Evolutionary conservation across 2,888 invertebrate species (phyloP).

Genomic region (Brachypalpus laphriformis): DNA sequence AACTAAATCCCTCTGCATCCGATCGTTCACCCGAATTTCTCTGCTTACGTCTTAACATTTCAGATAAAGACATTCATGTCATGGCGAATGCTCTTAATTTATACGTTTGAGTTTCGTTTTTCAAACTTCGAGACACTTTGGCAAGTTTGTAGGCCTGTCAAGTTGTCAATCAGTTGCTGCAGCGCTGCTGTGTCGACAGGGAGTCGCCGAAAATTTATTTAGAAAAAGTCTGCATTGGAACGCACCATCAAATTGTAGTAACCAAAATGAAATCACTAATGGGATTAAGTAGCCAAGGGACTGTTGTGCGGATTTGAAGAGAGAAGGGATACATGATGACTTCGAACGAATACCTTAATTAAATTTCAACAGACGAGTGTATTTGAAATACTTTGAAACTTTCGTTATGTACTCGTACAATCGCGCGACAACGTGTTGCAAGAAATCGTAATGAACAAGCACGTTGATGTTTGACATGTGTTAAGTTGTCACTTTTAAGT

Average conservation of each 20-base stretch:
- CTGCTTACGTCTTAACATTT: not conserved
- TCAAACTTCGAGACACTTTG: constrained; percentile 35
- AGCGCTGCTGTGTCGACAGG: constrained; percentile 30
- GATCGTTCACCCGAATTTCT: constrained; percentile 29
- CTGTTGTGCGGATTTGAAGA: not conserved
- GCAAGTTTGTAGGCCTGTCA: constrained; percentile 56
- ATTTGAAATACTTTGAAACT: constrained; percentile 21
- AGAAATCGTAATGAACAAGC: constrained; percentile 14
- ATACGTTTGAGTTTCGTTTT: constrained; percentile 48
- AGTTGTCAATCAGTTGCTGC: constrained; percentile 55
- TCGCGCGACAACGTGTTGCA: not conserved
- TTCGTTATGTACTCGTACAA: not conserved
- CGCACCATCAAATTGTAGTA: not conserved
- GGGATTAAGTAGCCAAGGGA: constrained; percentile 12
- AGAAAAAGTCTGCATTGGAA: not conserved
- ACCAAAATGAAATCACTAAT: constrained; percentile 39
- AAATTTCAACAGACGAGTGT: not conserved
- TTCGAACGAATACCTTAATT: constrained; percentile 20
- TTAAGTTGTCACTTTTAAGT: not conserved
- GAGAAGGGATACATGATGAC: constrained; percentile 1
- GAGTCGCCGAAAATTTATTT: constrained; percentile 45
- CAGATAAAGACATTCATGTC: constrained; percentile 28
- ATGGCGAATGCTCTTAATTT: constrained; percentile 55
- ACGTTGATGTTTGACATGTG: constrained; percentile 30
- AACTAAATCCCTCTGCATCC: not conserved